Percentiles rank a stretch among this genome's conserved stretches.
Evolutionary conservation across 2,888 invertebrate species (phyloP).

Genomic region (Dastarcus helophoroides): DNA sequence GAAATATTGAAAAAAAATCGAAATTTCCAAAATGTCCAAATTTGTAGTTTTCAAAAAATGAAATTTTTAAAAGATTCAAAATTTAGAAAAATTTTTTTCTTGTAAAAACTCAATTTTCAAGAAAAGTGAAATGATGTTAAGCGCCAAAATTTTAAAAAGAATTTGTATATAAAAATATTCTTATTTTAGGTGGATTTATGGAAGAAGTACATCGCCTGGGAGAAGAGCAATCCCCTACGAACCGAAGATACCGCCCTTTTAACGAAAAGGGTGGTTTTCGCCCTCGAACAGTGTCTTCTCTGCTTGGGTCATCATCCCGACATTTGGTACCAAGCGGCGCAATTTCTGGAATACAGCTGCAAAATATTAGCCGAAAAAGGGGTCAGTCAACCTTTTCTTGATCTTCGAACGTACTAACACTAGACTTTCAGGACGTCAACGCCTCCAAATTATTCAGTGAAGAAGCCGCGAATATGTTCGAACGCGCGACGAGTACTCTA

Average conservation of each 20-base stretch:
- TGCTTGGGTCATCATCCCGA: slow-evolving; percentile 97
- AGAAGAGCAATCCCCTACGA: slow-evolving; percentile 89
- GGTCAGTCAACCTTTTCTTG: slow-evolving; percentile 41
- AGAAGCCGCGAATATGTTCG: slow-evolving; percentile 90
- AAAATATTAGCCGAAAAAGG: slow-evolving; percentile 91
- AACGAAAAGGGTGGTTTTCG: slow-evolving; percentile 93
- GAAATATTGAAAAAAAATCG: too few species aligned
- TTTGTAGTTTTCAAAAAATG: too few species aligned
- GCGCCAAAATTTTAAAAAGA: too few species aligned
- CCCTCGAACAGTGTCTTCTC: slow-evolving; percentile 92
- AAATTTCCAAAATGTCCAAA: too few species aligned
- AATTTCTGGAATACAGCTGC: slow-evolving; percentile 90
- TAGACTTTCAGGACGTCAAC: slow-evolving; percentile 68
- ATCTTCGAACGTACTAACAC: too few species aligned
- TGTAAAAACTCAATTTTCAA: too few species aligned
- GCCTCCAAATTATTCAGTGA: slow-evolving; percentile 88
- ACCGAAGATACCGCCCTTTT: slow-evolving; percentile 92
- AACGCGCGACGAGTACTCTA: slow-evolving; percentile 81
- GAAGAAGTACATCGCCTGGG: slow-evolving; percentile 98
- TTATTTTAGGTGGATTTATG: slow-evolving; percentile 78
- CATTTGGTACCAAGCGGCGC: slow-evolving; percentile 98
- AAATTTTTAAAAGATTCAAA: too few species aligned
- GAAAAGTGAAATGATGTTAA: too few species aligned
- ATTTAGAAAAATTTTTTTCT: too few species aligned
- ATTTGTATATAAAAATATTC: too few species aligned